Evolutionary conservation across 2,888 invertebrate genomes (phyloP), one percentile per base, ranked within the genome.

Genomic region (Cylloceria caligata): DNA sequence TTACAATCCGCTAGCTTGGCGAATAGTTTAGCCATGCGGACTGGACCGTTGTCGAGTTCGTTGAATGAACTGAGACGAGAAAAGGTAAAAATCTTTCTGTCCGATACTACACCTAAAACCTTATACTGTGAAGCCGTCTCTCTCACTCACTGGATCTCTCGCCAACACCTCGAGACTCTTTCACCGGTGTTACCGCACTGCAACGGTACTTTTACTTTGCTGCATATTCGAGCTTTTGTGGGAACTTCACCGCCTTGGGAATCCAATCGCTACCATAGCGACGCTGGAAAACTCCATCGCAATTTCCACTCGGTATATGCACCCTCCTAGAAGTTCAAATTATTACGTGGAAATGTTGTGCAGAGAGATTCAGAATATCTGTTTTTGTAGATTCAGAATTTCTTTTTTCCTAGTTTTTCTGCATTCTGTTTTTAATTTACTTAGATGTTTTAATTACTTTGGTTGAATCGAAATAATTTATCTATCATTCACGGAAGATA

Each of bases 311-410:
- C 49, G 71, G 81, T 73, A 67, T 57, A 55, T 60, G 47, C 60
- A 47, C 7, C 30, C 60, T 65, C 45, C 71, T 69, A 65, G 45
- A 55, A 78, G 84, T 84, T 76, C 67, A 83, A 78, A 84, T 84
- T 81, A 85, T 83, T 84, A 86, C 80, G 80, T 65, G 57, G 55
- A 68, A 42, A 13, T 42, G 24, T 11, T 4, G 36, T 76, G 69
- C 64, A 34, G 21, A 62, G 57, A 30, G 74, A 60, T 57, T 39
- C 60, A 72, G 16, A 72, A 71, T 81, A 42, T 83, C 84, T 83
- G 83, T 85, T 81, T 60, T 73, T 55, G 57, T 72, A 45, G 3
- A 77, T 74, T 60, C 72, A 62, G 64, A 73, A 80, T 68, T 69
- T 16, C 47, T n/a, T n/a, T n/a, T n/a, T n/a, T n/a, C n/a, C n/a